Base-by-base conservation (phyloP, 1,140 invertebrate genomes). In the Heterodera carotae region DNA sequence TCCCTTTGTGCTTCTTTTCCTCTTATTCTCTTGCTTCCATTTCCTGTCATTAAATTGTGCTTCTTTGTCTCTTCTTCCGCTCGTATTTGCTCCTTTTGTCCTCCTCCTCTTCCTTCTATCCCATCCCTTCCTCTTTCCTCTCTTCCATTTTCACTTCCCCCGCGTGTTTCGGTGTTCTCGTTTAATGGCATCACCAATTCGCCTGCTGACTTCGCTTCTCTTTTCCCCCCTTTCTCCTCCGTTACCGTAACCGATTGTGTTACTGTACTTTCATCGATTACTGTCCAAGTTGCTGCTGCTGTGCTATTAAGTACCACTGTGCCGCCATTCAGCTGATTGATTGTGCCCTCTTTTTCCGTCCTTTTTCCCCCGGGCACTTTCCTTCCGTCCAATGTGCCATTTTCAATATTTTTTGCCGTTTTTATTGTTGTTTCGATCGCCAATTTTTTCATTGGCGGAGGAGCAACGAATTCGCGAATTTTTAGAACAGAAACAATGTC, bases 191-290 rank as follows among this genome's bases (percentile, higher is more conserved):
- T 56, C 3, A 56, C 48, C 48, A 56, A 56, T 56, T 56, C 48
- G 15, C 48, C 48, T 25, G 48, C 48, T 70, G 31, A 1, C 69
- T 70, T 31, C n/a, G 33, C 36, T 70, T 70, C 69, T 36, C 69
- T 34, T 2, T 48, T 12, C 69, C 15, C 18, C n/a, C 31, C 64
- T 71, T 71, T 71, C 2, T 68, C 12, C 39, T 43, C 15, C 15
- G 39, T 56, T 22, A 22, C 18, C 18, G 22, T 56, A 56, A 56
- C 48, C 12, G 48, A 2, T 22, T 15, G 7, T 43, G 15, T 18
- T 56, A 56, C 48, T 56, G 48, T 56, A 56, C 15, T 22, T 56
- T 43, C 15, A 12, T 12, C 15, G 39, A 12, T 43, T 43, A 43
- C 39, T 43, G 39, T 43, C 7, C 15, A 10, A 10, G 39, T 43